Evolutionary conservation across 2,888 invertebrate genomes (phyloP), one percentile per base, ranked within the genome.

Genomic region (Drosophila macrospina): DNA sequence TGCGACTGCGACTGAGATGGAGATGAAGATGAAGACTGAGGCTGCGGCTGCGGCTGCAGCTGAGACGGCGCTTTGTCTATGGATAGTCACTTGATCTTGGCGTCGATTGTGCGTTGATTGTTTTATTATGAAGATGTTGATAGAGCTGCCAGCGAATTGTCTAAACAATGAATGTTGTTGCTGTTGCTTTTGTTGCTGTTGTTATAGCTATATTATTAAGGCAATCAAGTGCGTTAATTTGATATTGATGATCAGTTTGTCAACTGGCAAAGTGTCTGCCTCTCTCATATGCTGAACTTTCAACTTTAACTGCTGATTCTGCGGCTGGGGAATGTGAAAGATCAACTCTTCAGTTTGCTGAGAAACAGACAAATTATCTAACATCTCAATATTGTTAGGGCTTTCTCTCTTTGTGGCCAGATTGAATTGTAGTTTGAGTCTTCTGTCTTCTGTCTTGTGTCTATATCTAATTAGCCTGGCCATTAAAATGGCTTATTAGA

Each of bases 71-170:
- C 63, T 86, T 86, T 82, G 83, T 76, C 86, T 85, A 78, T 80
- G 84, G 63, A 69, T 71, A 86, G 84, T 80, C 84, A 83, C 84
- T 80, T 86, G 84, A 84, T 84, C 85, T 76, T 71, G 68, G 87
- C 80, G 64, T 84, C 70, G 83, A 84, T 86, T 85, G 83, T 85
- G 86, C 85, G 87, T 87, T 87, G 87, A 85, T 85, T 85, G 88
- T 85, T 85, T 85, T 87, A 85, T 85, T 85, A 85, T 87, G 79
- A 87, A 87, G 85, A 82, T 83, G 81, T 85, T 78, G 86, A 86
- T 82, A 70, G 86, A 69, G 78, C 68, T 69, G 76, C 62, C 76
- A 70, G 77, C 39, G 52, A 30, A 69, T 51, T 65, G 77, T 74
- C 69, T 72, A 56, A 76, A 52, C 68, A 72, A 64, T 62, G 73